These are phyloP conservation scores for Atta texana DNA, from an alignment of 1,140 invertebrate species.

Conservation along the genomic window DNA sequence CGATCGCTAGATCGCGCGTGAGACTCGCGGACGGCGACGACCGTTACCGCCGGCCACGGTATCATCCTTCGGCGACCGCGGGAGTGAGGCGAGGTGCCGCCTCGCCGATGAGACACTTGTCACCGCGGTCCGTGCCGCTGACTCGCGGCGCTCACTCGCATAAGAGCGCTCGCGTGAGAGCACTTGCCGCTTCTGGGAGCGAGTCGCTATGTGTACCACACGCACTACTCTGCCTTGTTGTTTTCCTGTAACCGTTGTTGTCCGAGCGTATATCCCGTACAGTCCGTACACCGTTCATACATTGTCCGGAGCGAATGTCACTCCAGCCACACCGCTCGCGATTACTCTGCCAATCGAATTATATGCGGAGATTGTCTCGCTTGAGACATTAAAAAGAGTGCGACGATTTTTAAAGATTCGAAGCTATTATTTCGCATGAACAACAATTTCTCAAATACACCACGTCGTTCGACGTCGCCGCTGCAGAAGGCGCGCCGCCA, in stretches of 20 bases:
- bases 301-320: slow-evolving; percentile 15
- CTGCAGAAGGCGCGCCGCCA: slow-evolving; percentile 70
- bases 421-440: background rate
- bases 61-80: slow-evolving; percentile 66
- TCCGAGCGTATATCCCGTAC: background rate
- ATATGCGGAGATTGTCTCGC: background rate
- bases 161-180: slow-evolving; percentile 63
- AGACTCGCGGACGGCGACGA: background rate
- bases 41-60: slow-evolving; percentile 12
- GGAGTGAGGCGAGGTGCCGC: slow-evolving; percentile 61
- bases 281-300: background rate
- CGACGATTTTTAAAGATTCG: background rate
- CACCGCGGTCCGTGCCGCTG: slow-evolving; percentile 54
- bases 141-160: slow-evolving; percentile 63
- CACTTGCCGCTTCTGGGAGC: slow-evolving; percentile 30
- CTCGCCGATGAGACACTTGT: slow-evolving; percentile 72
- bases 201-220: background rate
- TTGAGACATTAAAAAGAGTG: background rate
- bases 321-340: background rate
- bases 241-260: background rate
- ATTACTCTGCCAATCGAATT: background rate
- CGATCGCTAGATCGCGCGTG: slow-evolving; percentile 45
- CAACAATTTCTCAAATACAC: background rate
- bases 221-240: background rate
- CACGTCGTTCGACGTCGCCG: slow-evolving; percentile 55